Base-by-base conservation (phyloP, 2,888 invertebrate genomes). In the Ectemnius continuus region DNA sequence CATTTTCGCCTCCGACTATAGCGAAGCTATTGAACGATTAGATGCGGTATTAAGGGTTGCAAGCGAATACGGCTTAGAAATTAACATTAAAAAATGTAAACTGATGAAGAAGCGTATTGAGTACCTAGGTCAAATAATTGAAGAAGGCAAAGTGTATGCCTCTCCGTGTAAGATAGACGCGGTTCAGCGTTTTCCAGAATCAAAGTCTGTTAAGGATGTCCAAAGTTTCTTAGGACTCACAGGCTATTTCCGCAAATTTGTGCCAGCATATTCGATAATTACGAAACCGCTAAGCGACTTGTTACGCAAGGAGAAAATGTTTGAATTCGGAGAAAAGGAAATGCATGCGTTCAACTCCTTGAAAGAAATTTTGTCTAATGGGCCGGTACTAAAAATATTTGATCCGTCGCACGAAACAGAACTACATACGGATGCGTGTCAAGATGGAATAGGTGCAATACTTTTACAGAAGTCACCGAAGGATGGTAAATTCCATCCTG, bases 341-440 rank as follows among this genome's bases (percentile, higher is more conserved):
- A 60, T 6, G 45, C 28, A 6, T 4, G 60, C 60, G 4, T 60
- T 60, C 4, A 8, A 28, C n/a, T n/a, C 6, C 13, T 16, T 60
- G 18, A 60, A 28, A 13, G 36, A 3, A 6, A 11, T 4, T 8
- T n/a, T 65, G 20, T 1, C 45, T 2, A 8, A 20, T 1, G n/a
- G 36, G 5, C 58, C 65, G 8, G 46, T 65, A 1, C 26, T 65
- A 20, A 46, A 18, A 1, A 57, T 57, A 4, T 65, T 57, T 14
- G 16, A 58, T 18, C 58, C 57, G 2, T 5, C 13, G 1, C 14
- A 45, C 11, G 67, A 48, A 16, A 67, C 60, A 14, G 26, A 67
- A 28, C 5, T 65, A 2, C 67, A 67, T 60, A 60, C 59, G 60
- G 67, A 1, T 67, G 48, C 18, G 67, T 20, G 20, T 20, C 20